phyloP scores from a whole-genome alignment of 37 sponge, comb jelly and placozoan species.

The Dysidea cf. avara region DNA sequence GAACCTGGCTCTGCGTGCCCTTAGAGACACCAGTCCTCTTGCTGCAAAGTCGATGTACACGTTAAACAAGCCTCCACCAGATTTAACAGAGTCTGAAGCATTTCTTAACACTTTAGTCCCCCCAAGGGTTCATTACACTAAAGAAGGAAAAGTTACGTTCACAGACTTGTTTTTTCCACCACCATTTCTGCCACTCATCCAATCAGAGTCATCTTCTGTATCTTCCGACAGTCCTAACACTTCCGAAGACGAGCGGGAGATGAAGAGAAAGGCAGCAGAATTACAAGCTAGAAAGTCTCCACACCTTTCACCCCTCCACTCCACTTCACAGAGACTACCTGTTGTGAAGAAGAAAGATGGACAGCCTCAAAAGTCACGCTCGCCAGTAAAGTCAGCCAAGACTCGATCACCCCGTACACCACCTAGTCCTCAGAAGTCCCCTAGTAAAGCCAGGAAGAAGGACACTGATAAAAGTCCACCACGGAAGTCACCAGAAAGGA shows the following conservation, averaged over 20 bases:
- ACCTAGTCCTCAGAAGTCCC: not conserved
- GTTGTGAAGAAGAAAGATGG: not conserved
- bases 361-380: too few species aligned
- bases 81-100: not conserved
- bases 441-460: not conserved
- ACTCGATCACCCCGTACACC: conserved; percentile 1
- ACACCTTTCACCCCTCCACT: too few species aligned
- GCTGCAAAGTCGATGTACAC: too few species aligned
- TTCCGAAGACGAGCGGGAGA: conserved; percentile 1
- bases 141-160: conserved; percentile 30
- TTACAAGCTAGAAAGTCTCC: too few species aligned
- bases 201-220: not conserved
- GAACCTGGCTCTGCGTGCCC: too few species aligned
- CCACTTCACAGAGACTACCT: not conserved
- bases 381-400: not conserved
- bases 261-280: not conserved
- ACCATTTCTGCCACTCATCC: conserved; percentile 13
- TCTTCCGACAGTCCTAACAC: conserved; percentile 2
- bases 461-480: not conserved
- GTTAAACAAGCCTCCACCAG: too few species aligned
- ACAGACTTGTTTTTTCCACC: conserved; percentile 60
- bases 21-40: too few species aligned
- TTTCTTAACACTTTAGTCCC: not conserved
- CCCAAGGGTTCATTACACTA: not conserved
- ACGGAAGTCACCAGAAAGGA: too few species aligned